phyloP scores from a whole-genome alignment of 2,113 vertebrate species.

The Myotis davidii region DNA sequence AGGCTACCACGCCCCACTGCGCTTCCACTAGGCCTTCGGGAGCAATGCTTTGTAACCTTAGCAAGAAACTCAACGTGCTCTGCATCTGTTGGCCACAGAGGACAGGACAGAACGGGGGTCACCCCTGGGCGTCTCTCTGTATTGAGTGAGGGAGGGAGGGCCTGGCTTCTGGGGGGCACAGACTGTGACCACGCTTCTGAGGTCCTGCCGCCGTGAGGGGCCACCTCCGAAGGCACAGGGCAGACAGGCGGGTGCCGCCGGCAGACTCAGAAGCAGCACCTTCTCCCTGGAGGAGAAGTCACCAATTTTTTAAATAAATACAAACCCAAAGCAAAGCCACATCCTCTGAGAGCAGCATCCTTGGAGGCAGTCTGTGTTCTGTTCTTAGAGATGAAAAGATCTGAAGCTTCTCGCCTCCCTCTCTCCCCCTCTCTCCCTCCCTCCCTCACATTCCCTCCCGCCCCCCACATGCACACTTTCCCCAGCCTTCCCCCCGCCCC shows the following conservation, averaged over 20 bases:
- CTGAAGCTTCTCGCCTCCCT: neutral
- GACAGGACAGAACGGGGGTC: neutral
- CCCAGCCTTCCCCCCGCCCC: neutral
- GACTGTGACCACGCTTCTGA: neutral
- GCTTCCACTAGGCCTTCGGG: neutral
- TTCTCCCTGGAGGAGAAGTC: neutral
- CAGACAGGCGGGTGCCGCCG: neutral
- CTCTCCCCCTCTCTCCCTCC: no score
- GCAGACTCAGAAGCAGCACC: neutral
- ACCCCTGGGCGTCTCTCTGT: neutral
- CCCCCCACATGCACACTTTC: neutral
- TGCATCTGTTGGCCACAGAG: neutral
- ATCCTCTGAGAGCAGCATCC: neutral
- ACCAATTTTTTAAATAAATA: neutral
- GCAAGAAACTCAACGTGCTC: neutral
- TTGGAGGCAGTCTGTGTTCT: conserved; percentile 38
- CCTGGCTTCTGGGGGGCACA: neutral
- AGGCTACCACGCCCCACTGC: rapidly evolving
- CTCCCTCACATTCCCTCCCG: neutral
- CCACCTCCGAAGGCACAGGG: neutral
- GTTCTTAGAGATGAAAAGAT: conserved; percentile 69
- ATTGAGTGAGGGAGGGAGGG: neutral
- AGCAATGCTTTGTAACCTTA: rapidly evolving
- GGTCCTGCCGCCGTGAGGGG: neutral
- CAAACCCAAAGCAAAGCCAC: neutral